phyloP scores from a whole-genome alignment of 2,888 invertebrate species.

The Incurvaria masculella region DNA sequence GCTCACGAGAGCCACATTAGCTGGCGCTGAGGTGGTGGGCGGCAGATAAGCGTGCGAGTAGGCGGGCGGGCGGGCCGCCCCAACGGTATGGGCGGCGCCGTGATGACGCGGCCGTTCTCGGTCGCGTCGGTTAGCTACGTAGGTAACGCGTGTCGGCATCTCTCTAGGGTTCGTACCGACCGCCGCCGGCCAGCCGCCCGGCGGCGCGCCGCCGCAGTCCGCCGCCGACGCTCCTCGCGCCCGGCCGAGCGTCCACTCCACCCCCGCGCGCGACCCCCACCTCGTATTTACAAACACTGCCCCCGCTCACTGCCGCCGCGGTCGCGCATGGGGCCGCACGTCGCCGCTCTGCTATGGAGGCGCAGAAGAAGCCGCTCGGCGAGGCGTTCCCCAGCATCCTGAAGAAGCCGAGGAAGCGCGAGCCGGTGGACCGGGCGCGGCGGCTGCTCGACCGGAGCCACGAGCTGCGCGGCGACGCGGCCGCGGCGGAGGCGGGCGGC shows the following conservation, averaged over 20 bases:
- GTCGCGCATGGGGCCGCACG: constrained; percentile 24
- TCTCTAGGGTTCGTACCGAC: too few species aligned
- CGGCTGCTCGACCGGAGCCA: constrained; percentile 13
- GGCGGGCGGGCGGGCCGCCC: constrained; percentile 20
- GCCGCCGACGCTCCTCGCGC: constrained; percentile 49
- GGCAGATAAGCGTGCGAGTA: too few species aligned
- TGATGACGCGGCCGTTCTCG: too few species aligned
- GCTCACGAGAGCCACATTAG: too few species aligned
- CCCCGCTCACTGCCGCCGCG: constrained; percentile 18
- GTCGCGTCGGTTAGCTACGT: too few species aligned
- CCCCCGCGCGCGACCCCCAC: neutral
- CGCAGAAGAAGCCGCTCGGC: constrained; percentile 37
- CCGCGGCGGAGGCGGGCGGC: constrained; percentile 17
- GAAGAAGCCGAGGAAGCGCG: constrained; percentile 46
- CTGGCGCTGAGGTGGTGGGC: too few species aligned
- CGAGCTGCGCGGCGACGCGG: constrained; percentile 6
- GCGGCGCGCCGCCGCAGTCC: constrained; percentile 27
- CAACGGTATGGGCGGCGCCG: constrained; percentile 7
- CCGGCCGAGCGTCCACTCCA: constrained; percentile 29
- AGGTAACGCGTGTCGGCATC: too few species aligned
- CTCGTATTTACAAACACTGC: constrained; percentile 9
- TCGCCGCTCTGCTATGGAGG: constrained; percentile 38
- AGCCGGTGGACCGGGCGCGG: constrained; percentile 33
- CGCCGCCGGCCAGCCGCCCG: constrained; percentile 14
- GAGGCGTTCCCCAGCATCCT: constrained; percentile 50